A percentile compares a stretch with the other conserved stretches of the same genome.
Evolutionary conservation across 2,888 invertebrate species (phyloP).

Genomic region (Eristalinus aeneus): DNA sequence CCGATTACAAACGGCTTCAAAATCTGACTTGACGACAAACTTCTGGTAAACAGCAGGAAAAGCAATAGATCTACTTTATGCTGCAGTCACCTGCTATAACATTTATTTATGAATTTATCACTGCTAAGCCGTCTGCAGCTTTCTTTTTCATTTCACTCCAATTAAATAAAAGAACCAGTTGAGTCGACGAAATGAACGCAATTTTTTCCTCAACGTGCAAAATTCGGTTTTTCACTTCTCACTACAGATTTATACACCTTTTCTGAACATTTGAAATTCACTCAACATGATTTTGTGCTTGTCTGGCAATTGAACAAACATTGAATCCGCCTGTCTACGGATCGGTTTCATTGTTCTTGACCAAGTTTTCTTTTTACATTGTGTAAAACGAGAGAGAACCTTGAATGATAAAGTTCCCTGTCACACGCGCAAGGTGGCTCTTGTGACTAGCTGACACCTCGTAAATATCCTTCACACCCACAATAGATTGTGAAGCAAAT

Average conservation of each 20-base stretch:
- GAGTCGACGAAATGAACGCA: neutral
- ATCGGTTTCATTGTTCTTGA: constrained; percentile 41
- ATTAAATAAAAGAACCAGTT: neutral
- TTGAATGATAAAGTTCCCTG: neutral
- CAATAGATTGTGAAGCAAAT: constrained; percentile 4
- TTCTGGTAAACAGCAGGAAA: too few relatives aligned
- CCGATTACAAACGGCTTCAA: too few relatives aligned
- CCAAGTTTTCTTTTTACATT: constrained; percentile 43
- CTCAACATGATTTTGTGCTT: neutral
- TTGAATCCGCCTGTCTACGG: neutral
- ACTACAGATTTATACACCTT: neutral
- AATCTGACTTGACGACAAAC: too few relatives aligned
- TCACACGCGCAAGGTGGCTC: constrained; percentile 28
- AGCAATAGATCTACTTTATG: too few relatives aligned
- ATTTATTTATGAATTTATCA: too few relatives aligned
- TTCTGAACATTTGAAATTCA: neutral
- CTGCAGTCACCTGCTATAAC: too few relatives aligned
- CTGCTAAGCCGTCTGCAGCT: too few relatives aligned
- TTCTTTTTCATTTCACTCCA: too few relatives aligned
- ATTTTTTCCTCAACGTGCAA: neutral
- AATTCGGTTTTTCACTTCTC: neutral
- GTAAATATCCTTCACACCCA: constrained; percentile 50
- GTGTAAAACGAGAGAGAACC: constrained; percentile 13
- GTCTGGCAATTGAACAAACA: neutral
- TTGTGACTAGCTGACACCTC: neutral